Evolutionary conservation across 2,888 invertebrate species (phyloP), one percentile per base, ranked within the genome.

Genomic region (Melanotus villosus): DNA sequence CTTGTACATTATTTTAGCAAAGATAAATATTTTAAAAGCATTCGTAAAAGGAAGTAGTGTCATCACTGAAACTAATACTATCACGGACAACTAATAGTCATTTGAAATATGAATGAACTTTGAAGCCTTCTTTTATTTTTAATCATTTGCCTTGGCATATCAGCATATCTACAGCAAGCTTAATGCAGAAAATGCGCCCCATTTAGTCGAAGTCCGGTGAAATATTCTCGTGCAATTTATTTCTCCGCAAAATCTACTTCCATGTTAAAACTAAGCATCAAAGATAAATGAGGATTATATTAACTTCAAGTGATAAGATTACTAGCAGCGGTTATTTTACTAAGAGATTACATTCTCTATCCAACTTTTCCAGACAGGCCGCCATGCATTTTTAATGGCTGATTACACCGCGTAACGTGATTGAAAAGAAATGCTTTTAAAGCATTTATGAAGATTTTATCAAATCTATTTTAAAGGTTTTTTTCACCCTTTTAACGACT

Each of bases 331-430:
- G 45, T 45, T 59, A 59, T 45, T 45, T 59, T 59, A 59, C 43
- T 52, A 54, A 54, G 38, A 30, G 30, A 23, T 64, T 64, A 52
- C 64, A 19, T 43, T 64, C 34, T 16, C 41, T 7, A 21, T 54
- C 52, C 36, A 41, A 64, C 26, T 43, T 52, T 30, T 12, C 26
- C 41, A 26, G 30, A 14, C 16, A 32, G 26, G 14, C 26, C 30
- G n/a, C 18, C 54, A 12, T 56, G 43, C 64, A 64, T 64, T 54
- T 59, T 64, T 64, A 64, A 64, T 64, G 43, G 54, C 54, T 64
- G 52, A 64, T 64, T 64, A 64, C 26, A 26, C 36, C 16, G 64
- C 30, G n/a, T n/a, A 43, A 32, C 26, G 41, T 23, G 52, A 52
- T 54, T 64, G 52, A 64, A 64, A 64, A 64, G 21, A 58, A 58